These are phyloP conservation scores for Cephalotes varians DNA, from an alignment of 2,888 invertebrate genomes.

Conservation along the genomic window DNA sequence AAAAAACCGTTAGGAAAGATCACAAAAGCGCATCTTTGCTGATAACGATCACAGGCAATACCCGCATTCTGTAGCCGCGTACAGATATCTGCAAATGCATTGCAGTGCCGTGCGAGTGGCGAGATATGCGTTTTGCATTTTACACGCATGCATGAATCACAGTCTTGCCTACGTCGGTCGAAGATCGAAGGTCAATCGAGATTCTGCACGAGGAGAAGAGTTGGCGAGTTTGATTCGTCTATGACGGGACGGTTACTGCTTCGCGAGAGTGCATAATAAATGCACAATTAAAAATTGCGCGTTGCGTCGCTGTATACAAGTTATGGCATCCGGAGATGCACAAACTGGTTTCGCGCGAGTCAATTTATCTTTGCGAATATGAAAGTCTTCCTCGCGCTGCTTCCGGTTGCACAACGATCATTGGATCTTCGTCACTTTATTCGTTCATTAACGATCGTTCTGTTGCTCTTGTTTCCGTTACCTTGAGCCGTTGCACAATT, in stretches of 20 bases:
- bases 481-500: constrained; percentile 2
- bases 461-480: constrained; percentile 17
- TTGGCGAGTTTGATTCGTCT: constrained; percentile 78
- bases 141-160: constrained; percentile 47
- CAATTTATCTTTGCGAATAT: constrained; percentile 18
- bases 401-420: constrained; percentile 36
- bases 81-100: constrained; percentile 22
- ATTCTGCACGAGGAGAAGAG: constrained; percentile 72
- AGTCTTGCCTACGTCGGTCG: constrained; percentile 61
- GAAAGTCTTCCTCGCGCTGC: constrained; percentile 17
- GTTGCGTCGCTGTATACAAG: constrained; percentile 66
- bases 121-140: constrained; percentile 42
- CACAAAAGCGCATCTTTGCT: constrained; percentile 18
- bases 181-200: constrained; percentile 77
- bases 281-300: constrained; percentile 80
- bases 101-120: constrained; percentile 11
- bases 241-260: constrained; percentile 78
- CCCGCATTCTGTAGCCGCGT: constrained; percentile 34
- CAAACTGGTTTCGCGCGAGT: constrained; percentile 72
- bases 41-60: constrained; percentile 40
- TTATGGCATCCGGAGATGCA: constrained; percentile 78
- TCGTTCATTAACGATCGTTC: constrained; percentile 4
- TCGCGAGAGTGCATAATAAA: constrained; percentile 77
- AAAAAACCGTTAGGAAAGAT: constrained; percentile 31
- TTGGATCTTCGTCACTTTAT: not conserved